Evolutionary conservation across 2,797 vertebrate species (phyloP).

Genomic region (Heliangelus exortis): DNA sequence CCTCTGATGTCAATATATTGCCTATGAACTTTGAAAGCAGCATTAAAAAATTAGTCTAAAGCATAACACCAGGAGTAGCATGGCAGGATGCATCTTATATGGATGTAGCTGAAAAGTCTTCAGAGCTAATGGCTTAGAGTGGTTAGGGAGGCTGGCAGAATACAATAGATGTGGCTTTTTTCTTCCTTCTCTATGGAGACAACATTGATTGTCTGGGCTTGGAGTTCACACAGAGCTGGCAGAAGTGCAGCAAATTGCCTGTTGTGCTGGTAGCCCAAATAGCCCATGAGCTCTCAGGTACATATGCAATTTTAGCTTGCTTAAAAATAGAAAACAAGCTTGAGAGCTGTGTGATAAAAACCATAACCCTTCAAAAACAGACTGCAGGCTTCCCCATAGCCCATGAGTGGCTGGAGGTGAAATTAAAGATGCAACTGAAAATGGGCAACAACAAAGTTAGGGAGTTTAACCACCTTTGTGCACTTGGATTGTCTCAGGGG

Average conservation of each 20-base stretch:
- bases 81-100: neutral
- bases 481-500: neutral
- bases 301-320: neutral
- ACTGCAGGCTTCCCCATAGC: neutral
- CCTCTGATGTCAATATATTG: neutral
- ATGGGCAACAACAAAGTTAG: neutral
- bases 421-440: neutral
- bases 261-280: neutral
- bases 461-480: neutral
- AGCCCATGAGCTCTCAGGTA: neutral
- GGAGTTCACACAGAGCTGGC: neutral
- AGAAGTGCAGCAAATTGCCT: neutral
- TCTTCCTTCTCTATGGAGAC: neutral
- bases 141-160: neutral
- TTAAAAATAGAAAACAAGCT: conserved; percentile 25
- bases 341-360: neutral
- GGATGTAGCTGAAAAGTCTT: neutral
- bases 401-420: fast-evolving
- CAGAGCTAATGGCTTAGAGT: conserved; percentile 2
- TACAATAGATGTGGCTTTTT: neutral
- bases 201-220: neutral
- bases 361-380: neutral
- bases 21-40: conserved; percentile 20
- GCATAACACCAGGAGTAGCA: neutral
- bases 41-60: neutral